A percentile compares a stretch with the other conserved stretches of the same genome.
These are phyloP conservation scores for Lagorchestes hirsutus DNA, from an alignment of 2,797 vertebrate species.

Conservation along the genomic window DNA sequence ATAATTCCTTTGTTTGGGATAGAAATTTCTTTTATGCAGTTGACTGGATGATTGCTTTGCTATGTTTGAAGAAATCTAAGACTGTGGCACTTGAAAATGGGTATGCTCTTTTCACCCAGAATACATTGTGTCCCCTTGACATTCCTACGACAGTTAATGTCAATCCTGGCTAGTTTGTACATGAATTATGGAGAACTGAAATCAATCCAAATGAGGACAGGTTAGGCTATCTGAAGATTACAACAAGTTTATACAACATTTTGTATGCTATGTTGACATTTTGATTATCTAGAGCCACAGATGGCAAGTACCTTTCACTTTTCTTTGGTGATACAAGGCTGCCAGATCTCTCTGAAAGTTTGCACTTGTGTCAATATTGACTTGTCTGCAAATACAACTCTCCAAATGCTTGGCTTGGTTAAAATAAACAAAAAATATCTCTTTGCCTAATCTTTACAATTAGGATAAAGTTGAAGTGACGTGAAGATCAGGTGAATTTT, in stretches of 20 bases:
- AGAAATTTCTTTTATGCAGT: not conserved
- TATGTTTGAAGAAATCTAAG: not conserved
- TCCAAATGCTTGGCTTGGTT: not conserved
- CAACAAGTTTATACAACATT: constrained; percentile 9
- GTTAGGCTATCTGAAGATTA: constrained; percentile 25
- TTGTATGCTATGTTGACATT: not conserved
- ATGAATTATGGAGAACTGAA: not conserved
- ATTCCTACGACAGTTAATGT: not conserved
- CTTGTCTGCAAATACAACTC: not conserved
- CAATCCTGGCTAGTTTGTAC: constrained; percentile 2
- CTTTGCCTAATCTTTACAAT: not conserved
- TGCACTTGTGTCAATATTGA: constrained; percentile 43
- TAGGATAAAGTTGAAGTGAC: not conserved
- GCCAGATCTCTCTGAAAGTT: constrained; percentile 11
- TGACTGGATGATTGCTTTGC: not conserved
- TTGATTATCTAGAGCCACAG: constrained; percentile 65
- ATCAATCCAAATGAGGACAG: not conserved
- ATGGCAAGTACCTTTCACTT: constrained; percentile 48
- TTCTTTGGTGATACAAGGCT: constrained; percentile 48
- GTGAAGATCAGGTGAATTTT: not conserved
- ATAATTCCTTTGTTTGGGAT: not conserved
- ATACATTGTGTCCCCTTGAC: not conserved
- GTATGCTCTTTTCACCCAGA: not conserved
- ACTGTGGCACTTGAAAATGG: too few species aligned
- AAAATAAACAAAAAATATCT: not conserved